Base-by-base conservation (phyloP, 2,113 vertebrate species). In the Actenoides lindsayi region DNA sequence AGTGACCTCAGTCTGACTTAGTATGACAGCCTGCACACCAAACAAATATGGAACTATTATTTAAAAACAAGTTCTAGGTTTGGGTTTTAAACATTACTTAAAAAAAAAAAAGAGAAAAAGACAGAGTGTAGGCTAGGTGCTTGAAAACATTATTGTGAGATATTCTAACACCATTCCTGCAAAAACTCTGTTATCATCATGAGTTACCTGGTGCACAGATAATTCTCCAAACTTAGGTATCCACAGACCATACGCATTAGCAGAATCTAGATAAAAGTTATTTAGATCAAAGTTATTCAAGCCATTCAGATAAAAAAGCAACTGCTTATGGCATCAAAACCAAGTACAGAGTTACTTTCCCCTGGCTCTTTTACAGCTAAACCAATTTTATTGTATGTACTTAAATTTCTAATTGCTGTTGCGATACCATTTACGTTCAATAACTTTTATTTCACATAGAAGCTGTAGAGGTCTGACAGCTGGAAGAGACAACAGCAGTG, bases 41-140 rank as follows among this genome's bases (percentile, higher is more conserved):
- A 93, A 73, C 64, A 94, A 95, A 79, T 68, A 87, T 71, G 84
- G 87, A 68, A 39, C 57, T 69, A 79, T 37, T 23, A 84, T n/a
- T 89, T 91, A 64, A 63, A 46, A 91, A 59, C 56, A 78, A 87
- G 46, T 67, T 59, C 76, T 60, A 20, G 19, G 31, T 13, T 89
- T 76, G 35, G 5, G 4, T 50, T 85, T 76, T 57, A 87, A 88
- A 53, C 23, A 16, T 67, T 85, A 87, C 37, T 31, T n/a, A 3
- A 11, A 39, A 35, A 19, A 28, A 20, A 28, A 42, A 42, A 42
- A 42, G 42, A 42, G 15, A n/a, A 10, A 23, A 74, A 75, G 16
- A 11, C 25, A 37, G 3, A 15, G 53, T 33, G 23, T 65, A 84
- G 60, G 39, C 57, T 39, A 62, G 33, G 33, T 48, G 23, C 44